Base-by-base conservation (phyloP, 2,797 vertebrate genomes). In the Sarcophilus harrisii region DNA sequence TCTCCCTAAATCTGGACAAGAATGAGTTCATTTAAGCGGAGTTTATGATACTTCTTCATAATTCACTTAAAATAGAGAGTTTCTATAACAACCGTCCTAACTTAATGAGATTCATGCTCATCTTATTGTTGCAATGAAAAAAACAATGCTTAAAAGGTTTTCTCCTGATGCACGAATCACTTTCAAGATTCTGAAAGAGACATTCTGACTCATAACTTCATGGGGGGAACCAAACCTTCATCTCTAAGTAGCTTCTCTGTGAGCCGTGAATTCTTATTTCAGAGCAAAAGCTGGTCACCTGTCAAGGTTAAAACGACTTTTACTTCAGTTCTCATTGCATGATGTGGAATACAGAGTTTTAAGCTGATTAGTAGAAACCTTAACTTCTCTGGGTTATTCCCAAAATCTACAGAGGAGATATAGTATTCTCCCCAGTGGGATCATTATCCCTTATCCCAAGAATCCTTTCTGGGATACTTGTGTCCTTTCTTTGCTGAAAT, bases 1-100 rank as follows among this genome's bases (percentile, higher is more conserved):
- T 28, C 49, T 89, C 29, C 30, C 8, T 58, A 30, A 38, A 95
- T 95, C 28, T 58, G 32, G 73, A 18, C n/a, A 91, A 90, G 91
- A 59, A 24, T 8, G 30, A 94, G 54, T 90, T 95, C 90, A 60
- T 92, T 95, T 96, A 92, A 57, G 3, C 16, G 5, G 73, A 87
- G 45, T 92, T 30, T 45, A n/a, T 38, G 11, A 16, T 32, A 11
- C 87, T 95, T 81, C 91, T 94, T 93, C 57, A 38, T 73, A 13
- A 73, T 54, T 57, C 91, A 94, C 92, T 97, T 91, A 93, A 96
- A 96, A 95, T 95, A 96, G 87, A 96, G 57, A 95, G 97, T 97
- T 96, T 96, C 96, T 96, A 95, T 96, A 96, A 97, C 96, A 94
- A 96, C 66, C 0, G n/a, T 57, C 87, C 55, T 90, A 90, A 96